Base-by-base conservation (phyloP, 1,140 invertebrate species). In the Hylaeus anthracinus region DNA sequence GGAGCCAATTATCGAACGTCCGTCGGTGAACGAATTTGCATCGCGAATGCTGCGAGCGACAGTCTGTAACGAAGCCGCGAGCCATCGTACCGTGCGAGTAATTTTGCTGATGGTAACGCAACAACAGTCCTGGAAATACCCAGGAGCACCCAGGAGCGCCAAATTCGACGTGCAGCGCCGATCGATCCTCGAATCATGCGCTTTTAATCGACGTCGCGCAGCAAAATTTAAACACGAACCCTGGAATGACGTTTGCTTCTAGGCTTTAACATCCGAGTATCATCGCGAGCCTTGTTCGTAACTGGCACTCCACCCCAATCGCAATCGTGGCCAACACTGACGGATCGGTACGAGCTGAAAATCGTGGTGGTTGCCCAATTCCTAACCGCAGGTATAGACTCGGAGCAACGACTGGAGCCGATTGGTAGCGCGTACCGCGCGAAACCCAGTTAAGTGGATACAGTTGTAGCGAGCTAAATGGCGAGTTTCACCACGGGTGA, bases 391-490 rank as follows among this genome's bases (percentile, higher is more conserved):
- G 55, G 63, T 43, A 74, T 63, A 63, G 2, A 39, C 26, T 4
- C 5, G 8, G 26, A 15, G 14, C 8, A 2, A 53, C 53, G n/a
- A 15, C 53, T 56, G 9, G 39, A 37, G n/a, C n/a, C 3, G 43
- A 5, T 55, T n/a, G 45, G 69, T 56, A 6, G 6, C 63, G n/a
- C 70, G 65, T 55, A 41, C 55, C 41, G 63, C 60, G 48, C 61
- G 64, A 48, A 74, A 61, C 5, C 12, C 55, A 58, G 79, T 82
- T 82, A 84, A 86, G 84, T 85, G 84, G 83, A 82, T 86, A 85
- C 84, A 82, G 84, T 84, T 64, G 80, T 86, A 85, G 84, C 72
- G 37, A 55, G 83, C 85, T 86, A 82, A 86, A 86, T 60, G 79
- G 73, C 70, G 53, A 81, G 75, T 72, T 85, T 85, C 83, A 60